A percentile compares a stretch with the other conserved stretches of the same genome.
phyloP scores from a whole-genome alignment of 2,888 invertebrate genomes.

The Drosophila kambysellisi region DNA sequence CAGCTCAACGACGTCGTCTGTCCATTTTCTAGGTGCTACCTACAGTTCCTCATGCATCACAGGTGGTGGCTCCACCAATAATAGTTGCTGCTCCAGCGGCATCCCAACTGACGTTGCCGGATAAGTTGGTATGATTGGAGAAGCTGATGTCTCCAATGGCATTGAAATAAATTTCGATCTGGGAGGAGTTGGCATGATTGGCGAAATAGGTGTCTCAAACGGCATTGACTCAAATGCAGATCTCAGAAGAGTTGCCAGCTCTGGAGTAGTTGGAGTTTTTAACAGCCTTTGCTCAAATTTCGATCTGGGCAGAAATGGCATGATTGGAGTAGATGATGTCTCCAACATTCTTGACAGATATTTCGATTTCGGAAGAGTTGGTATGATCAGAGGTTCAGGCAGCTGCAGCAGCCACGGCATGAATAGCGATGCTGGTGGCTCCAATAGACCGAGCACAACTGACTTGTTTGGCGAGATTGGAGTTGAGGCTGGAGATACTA shows the following conservation, averaged over 20 bases:
- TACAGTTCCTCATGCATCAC: background rate
- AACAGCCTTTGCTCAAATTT: background rate
- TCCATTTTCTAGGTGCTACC: background rate
- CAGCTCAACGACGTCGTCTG: background rate
- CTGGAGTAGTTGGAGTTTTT: background rate
- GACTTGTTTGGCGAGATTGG: background rate
- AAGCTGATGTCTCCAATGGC: background rate
- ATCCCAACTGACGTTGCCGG: background rate
- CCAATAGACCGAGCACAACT: background rate
- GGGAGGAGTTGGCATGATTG: background rate
- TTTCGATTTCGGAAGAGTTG: background rate
- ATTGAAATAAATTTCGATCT: background rate
- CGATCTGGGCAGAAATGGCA: background rate
- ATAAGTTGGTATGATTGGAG: background rate
- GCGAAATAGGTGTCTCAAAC: background rate
- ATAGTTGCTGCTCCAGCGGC: background rate
- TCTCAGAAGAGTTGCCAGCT: background rate
- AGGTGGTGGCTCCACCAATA: background rate
- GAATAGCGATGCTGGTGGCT: background rate
- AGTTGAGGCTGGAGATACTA: background rate
- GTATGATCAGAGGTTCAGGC: background rate
- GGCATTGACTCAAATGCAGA: background rate
- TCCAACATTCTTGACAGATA: background rate
- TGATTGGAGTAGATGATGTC: background rate
- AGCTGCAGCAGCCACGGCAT: background rate